A percentile compares a stretch with the other conserved stretches of the same genome.
Evolutionary conservation across 2,888 invertebrate species (phyloP).

Genomic region (Hirtodrosophila alboralis): DNA sequence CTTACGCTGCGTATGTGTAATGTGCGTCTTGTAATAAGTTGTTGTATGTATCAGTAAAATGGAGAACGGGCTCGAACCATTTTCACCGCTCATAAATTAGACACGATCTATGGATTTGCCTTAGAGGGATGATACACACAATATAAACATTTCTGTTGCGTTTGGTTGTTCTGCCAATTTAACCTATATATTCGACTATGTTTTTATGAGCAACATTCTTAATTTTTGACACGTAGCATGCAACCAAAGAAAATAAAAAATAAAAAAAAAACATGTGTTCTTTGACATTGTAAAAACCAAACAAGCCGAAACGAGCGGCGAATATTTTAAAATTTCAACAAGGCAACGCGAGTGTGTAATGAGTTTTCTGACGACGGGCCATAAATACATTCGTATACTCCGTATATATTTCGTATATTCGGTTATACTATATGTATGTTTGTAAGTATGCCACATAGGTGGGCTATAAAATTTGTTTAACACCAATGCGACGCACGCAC

Average conservation of each 20-base stretch:
- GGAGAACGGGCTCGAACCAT: constrained; percentile 12
- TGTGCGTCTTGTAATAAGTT: constrained; percentile 27
- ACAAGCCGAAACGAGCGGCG: constrained; percentile 23
- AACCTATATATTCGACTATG: constrained; percentile 5
- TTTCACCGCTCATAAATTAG: constrained; percentile 50
- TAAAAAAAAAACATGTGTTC: constrained; percentile 55
- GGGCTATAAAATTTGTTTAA: constrained; percentile 74
- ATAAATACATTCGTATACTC: constrained; percentile 56
- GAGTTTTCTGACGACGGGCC: constrained; percentile 60
- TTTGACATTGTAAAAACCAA: constrained; percentile 57
- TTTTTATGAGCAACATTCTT: constrained; percentile 40
- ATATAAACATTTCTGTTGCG: no score
- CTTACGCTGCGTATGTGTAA: constrained; percentile 31
- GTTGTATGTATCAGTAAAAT: constrained; percentile 19
- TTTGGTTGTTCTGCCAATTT: background rate
- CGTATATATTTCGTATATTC: constrained; percentile 20
- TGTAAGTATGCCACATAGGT: constrained; percentile 54
- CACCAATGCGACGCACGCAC: constrained; percentile 48
- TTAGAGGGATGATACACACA: background rate
- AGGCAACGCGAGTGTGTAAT: constrained; percentile 54
- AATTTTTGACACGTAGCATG: constrained; percentile 72
- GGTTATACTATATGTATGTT: no score
- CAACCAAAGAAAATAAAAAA: no score
- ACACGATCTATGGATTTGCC: constrained; percentile 53
- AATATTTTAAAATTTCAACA: constrained; percentile 65